phyloP scores from a whole-genome alignment of 2,888 invertebrate genomes.

The Epicampocera succincta region DNA sequence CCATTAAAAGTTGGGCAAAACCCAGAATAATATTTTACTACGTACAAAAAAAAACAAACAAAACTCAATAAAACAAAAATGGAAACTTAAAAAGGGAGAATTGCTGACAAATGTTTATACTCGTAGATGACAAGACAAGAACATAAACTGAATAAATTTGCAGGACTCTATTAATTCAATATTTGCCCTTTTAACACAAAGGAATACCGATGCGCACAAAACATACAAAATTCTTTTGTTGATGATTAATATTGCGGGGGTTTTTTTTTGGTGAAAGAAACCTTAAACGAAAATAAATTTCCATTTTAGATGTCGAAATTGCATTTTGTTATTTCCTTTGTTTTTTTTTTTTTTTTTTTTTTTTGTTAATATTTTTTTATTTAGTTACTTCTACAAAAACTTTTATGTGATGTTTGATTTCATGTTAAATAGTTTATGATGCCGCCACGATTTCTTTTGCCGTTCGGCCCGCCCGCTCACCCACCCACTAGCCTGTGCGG shows the following conservation, averaged over 20 bases:
- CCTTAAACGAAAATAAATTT: conserved; percentile 36
- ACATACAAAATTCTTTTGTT: not conserved
- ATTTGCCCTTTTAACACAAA: too few species aligned
- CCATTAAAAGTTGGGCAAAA: conserved; percentile 5
- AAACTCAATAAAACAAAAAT: not conserved
- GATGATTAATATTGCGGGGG: not conserved
- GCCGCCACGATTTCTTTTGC: conserved; percentile 4
- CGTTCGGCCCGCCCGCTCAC: not conserved
- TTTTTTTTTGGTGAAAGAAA: too few species aligned
- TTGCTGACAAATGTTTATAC: not conserved
- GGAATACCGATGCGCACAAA: too few species aligned
- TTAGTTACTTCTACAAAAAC: not conserved
- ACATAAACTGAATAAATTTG: too few species aligned
- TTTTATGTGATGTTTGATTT: conserved; percentile 35
- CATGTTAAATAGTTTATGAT: conserved; percentile 49
- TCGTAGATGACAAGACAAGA: too few species aligned
- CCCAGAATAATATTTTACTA: not conserved
- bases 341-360: too few species aligned
- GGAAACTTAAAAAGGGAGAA: not conserved
- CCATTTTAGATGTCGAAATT: conserved; percentile 47
- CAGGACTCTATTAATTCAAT: too few species aligned
- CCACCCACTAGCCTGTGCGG: not conserved
- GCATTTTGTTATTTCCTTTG: conserved; percentile 12
- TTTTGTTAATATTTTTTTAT: too few species aligned
- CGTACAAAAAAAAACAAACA: too few species aligned